phyloP scores from a whole-genome alignment of 2,888 invertebrate species.

The Metopia argyrocephala region DNA sequence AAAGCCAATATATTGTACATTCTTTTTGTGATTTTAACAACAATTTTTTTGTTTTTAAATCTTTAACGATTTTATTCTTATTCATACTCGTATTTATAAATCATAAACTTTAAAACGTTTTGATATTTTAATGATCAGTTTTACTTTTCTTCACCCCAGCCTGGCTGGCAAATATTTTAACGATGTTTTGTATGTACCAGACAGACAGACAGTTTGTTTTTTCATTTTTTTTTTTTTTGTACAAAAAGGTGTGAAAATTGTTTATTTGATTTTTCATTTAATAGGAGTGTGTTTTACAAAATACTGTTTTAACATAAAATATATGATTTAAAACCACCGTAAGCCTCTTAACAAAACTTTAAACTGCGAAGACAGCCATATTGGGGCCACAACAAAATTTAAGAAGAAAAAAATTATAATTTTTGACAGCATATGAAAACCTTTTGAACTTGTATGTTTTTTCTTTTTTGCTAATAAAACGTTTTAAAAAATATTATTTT shows the following conservation, averaged over 20 bases:
- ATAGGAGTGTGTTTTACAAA: slow-evolving; percentile 1
- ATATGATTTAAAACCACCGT: neutral
- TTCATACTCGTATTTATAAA: neutral
- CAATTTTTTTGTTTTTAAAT: neutral
- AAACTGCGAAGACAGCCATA: neutral
- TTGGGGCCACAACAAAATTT: neutral
- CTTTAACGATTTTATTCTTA: neutral
- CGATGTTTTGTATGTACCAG: neutral
- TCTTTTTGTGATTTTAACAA: too few species aligned
- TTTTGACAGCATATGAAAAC: slow-evolving; percentile 32
- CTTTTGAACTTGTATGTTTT: slow-evolving; percentile 36
- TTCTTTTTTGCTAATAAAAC: neutral
- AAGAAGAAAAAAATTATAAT: neutral
- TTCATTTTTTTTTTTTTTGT: neutral
- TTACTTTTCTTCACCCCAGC: neutral
- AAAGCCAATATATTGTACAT: too few species aligned
- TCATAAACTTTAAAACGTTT: neutral
- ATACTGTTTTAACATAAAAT: neutral
- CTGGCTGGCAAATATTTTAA: neutral
- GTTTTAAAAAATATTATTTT: neutral
- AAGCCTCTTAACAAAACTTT: neutral
- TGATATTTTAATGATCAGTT: slow-evolving; percentile 34
- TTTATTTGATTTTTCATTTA: neutral
- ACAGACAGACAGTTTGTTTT: neutral
- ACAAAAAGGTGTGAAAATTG: slow-evolving; percentile 39